These are phyloP conservation scores for Drosophila nr. fundita DNA, from an alignment of 2,888 invertebrate species.

Conservation along the genomic window DNA sequence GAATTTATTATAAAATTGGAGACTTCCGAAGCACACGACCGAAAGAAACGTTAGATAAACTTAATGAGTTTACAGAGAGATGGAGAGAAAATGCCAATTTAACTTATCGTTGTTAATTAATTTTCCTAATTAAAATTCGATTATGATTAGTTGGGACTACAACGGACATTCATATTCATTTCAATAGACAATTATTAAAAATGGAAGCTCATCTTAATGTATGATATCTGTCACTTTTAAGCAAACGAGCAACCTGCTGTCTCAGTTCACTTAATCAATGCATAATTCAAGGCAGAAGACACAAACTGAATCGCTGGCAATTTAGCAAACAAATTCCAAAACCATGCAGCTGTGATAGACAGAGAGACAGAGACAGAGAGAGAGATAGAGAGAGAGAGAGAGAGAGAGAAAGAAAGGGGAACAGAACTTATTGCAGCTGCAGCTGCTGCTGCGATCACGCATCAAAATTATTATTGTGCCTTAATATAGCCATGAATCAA, in stretches of 20 bases:
- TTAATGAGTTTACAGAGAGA: background rate
- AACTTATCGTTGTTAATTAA: background rate
- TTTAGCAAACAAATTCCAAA: slow-evolving; percentile 45
- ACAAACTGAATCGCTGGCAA: slow-evolving; percentile 43
- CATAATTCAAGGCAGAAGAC: slow-evolving; percentile 35
- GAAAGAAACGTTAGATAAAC: background rate
- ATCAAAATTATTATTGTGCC: slow-evolving; percentile 79
- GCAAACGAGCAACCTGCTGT: slow-evolving; percentile 49
- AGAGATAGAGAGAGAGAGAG: background rate
- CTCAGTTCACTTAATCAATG: slow-evolving; percentile 61
- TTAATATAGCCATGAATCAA: slow-evolving; percentile 80
- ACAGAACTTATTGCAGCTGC: slow-evolving; percentile 18
- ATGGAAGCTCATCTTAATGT: slow-evolving; percentile 13
- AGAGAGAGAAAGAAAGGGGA: background rate
- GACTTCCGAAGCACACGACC: background rate
- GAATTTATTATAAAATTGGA: background rate
- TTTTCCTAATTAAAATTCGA: background rate
- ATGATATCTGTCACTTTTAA: slow-evolving; percentile 12
- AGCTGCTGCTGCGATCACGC: slow-evolving; percentile 71
- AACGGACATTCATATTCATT: background rate
- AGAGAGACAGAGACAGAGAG: background rate
- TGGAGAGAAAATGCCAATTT: background rate
- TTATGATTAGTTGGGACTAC: background rate
- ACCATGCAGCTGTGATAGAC: background rate
- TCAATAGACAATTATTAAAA: slow-evolving; percentile 3